Percentiles rank a stretch among this genome's conserved stretches.
phyloP scores from a whole-genome alignment of 2,888 invertebrate species.

The Aphodius sticticus region DNA sequence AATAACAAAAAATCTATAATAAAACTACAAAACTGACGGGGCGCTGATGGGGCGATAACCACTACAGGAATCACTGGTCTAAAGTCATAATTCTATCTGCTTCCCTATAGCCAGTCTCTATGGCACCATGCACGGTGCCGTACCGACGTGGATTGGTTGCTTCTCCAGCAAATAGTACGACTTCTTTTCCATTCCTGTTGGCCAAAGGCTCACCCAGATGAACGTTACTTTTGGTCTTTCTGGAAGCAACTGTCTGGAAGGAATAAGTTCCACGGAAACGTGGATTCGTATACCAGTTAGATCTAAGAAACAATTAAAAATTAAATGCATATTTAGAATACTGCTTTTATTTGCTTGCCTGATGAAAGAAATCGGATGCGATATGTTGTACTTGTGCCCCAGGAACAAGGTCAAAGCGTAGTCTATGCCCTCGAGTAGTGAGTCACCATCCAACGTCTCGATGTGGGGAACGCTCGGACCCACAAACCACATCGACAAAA shows the following conservation, averaged over 20 bases:
- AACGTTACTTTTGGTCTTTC: slow-evolving; percentile 5
- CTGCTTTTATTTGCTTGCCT: slow-evolving; percentile 42
- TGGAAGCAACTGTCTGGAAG: slow-evolving; percentile 38
- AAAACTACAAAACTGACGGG: no score
- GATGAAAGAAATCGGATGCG: slow-evolving; percentile 56
- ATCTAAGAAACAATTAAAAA: slow-evolving; percentile 59
- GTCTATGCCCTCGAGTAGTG: slow-evolving; percentile 61
- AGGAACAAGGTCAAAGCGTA: slow-evolving; percentile 64
- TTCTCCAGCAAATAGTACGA: slow-evolving; percentile 65
- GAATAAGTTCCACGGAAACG: slow-evolving; percentile 60
- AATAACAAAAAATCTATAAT: no score
- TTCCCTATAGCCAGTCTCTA: slow-evolving; percentile 60
- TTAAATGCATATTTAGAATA: slow-evolving; percentile 5
- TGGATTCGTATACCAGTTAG: slow-evolving; percentile 72
- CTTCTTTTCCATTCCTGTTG: slow-evolving; percentile 58
- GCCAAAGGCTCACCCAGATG: slow-evolving; percentile 49
- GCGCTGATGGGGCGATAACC: no score
- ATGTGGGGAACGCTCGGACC: slow-evolving; percentile 69
- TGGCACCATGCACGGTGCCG: slow-evolving; percentile 62
- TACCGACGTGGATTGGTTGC: slow-evolving; percentile 59
- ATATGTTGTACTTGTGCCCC: slow-evolving; percentile 60
- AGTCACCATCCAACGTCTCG: slow-evolving; percentile 66
- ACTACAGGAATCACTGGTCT: not conserved
- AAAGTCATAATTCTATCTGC: slow-evolving; percentile 54
- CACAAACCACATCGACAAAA: slow-evolving; percentile 73